A percentile compares a stretch with the other conserved stretches of the same genome.
Evolutionary conservation across 37 sponge, comb jelly and placozoan genomes (phyloP).

Genomic region (Cliona cf. orientalis): DNA sequence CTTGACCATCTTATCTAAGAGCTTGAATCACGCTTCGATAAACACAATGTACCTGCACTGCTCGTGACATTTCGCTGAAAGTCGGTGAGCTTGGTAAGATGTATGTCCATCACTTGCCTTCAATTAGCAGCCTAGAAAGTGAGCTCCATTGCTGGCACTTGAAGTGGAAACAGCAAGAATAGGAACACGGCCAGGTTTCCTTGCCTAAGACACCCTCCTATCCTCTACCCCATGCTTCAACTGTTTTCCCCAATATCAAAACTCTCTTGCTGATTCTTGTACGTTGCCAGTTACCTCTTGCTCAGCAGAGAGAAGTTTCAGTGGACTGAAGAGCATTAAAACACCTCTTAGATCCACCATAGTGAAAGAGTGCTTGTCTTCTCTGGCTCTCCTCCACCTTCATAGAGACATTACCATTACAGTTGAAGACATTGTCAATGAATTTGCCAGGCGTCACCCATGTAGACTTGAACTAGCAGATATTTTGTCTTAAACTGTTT

Average conservation of each 20-base stretch:
- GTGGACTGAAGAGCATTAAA: conserved; percentile 47
- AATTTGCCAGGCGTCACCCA: conserved; percentile 24
- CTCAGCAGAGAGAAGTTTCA: conserved; percentile 42
- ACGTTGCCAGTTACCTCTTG: conserved; percentile 24
- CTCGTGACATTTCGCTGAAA: background rate
- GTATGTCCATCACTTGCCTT: conserved; percentile 38
- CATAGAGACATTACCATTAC: conserved; percentile 33
- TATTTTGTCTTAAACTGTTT: no score
- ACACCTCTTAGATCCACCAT: conserved; percentile 29
- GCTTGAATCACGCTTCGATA: conserved; percentile 8
- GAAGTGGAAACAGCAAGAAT: conserved; percentile 19
- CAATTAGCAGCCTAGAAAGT: conserved; percentile 2
- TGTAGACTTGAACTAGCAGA: no score
- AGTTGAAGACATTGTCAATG: conserved; percentile 28
- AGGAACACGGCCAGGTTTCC: conserved; percentile 13
- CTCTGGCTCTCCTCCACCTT: conserved; percentile 23
- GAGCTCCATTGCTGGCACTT: conserved; percentile 49
- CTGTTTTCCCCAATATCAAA: conserved; percentile 11
- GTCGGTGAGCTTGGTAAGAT: background rate
- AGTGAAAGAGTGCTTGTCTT: conserved; percentile 9
- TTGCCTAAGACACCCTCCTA: background rate
- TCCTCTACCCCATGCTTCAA: conserved; percentile 14
- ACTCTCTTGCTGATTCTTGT: conserved; percentile 20
- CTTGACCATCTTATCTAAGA: conserved; percentile 40
- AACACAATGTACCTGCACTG: conserved; percentile 46